Base-by-base conservation (phyloP, 2,113 vertebrate species). In the Tylochromis polylepis region DNA sequence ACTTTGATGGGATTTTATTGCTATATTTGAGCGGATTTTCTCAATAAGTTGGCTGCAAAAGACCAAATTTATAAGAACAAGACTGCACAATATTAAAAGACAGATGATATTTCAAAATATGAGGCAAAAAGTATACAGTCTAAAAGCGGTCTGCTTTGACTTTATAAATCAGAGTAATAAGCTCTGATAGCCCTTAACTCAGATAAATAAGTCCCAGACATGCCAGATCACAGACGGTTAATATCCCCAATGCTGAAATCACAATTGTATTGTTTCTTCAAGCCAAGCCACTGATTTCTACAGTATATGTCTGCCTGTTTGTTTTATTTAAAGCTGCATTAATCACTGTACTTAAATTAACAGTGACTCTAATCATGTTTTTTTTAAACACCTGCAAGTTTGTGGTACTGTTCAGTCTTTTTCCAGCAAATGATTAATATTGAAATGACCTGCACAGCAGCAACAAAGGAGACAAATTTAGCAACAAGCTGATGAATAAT, bases 311-410 rank as follows among this genome's bases (percentile, higher is more conserved):
- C 38, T 49, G 24, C 20, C 18, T 38, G 46, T 86, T 86, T 85
- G 58, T 78, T 89, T 81, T 43, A 82, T 86, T 88, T 82, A 88
- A 91, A 90, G 81, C 24, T 86, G 81, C 85, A 87, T 92, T 82
- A 82, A 83, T 89, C 86, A 51, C 53, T 84, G 80, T 90, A 38
- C 57, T 85, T 34, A 41, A 75, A 82, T 62, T 27, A 55, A 2
- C 41, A 55, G 31, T 57, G 27, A 62, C 24, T 75, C 11, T 65
- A 65, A 65, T 65, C 34, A 20, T 1, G 27, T n/a, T 18, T 60
- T 59, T 6, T 31, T n/a, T 59, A 31, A 60, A 83, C n/a, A 80
- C 6, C 7, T 57, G 70, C 4, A 51, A 4, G 77, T 53, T 60
- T 82, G 34, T 65, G 1, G 46, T 31, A 59, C 29, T 16, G 16